Evolutionary conservation across 35 echinoderm and acorn worm species (phyloP).

Genomic region (Apostichopus californicus): DNA sequence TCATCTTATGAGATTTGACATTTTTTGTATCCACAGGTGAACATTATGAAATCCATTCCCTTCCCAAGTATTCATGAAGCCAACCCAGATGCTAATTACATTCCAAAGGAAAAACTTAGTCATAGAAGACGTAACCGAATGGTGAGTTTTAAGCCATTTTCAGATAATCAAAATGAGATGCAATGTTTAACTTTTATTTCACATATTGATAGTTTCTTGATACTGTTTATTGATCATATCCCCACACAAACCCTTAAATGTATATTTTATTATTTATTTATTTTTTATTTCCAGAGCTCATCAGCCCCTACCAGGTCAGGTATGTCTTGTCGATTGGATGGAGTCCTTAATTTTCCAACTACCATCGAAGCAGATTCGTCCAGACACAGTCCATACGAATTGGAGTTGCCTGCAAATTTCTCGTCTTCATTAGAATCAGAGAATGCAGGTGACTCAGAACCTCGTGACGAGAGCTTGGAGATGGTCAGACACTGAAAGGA

Average conservation of each 20-base stretch:
- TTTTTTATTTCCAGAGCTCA: slow-evolving; percentile 17
- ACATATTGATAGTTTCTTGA: too few species aligned
- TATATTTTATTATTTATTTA: too few species aligned
- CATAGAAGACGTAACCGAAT: not conserved
- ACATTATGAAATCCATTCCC: slow-evolving; percentile 13
- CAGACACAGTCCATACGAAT: not conserved
- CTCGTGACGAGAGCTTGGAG: slow-evolving; percentile 7
- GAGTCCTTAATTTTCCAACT: slow-evolving; percentile 22
- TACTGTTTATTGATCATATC: too few species aligned
- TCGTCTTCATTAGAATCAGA: slow-evolving; percentile 12
- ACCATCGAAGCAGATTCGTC: not conserved
- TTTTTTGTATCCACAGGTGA: not conserved
- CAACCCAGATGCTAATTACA: slow-evolving; percentile 7
- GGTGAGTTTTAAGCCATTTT: not conserved
- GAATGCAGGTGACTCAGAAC: not conserved
- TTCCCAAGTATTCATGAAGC: slow-evolving; percentile 9
- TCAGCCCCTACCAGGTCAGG: not conserved
- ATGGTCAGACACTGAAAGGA: slow-evolving; percentile 24
- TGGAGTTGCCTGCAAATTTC: slow-evolving; percentile 21
- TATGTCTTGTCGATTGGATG: slow-evolving; percentile 32
- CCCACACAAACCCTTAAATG: too few species aligned
- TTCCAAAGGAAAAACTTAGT: not conserved
- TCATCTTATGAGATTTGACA: not conserved
- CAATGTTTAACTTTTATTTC: too few species aligned
- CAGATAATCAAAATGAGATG: too few species aligned